phyloP scores from a whole-genome alignment of 2,113 vertebrate genomes.

The Craseonycteris thonglongyai region DNA sequence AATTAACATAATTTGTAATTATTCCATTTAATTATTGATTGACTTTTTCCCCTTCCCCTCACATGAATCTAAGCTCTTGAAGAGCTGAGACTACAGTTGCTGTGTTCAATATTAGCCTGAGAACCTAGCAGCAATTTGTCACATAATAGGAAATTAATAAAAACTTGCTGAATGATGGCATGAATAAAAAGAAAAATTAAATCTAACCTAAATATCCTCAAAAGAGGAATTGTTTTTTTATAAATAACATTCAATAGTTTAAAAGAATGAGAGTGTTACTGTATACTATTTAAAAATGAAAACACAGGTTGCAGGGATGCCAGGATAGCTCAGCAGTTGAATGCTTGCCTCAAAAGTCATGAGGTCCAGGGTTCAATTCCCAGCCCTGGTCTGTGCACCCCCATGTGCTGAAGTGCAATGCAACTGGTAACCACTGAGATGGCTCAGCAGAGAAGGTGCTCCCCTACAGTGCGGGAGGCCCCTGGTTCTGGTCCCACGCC shows the following conservation, averaged over 20 bases:
- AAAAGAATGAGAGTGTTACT: background rate
- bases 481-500: too few species aligned
- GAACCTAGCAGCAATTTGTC: background rate
- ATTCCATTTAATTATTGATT: background rate
- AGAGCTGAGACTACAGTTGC: background rate
- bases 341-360: too few species aligned
- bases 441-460: too few species aligned
- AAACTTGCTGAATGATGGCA: background rate
- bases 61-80: background rate
- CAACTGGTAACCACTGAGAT: too few species aligned
- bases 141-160: background rate
- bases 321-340: too few species aligned
- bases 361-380: too few species aligned
- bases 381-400: too few species aligned
- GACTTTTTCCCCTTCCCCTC: background rate
- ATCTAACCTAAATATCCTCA: background rate
- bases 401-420: too few species aligned
- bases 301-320: too few species aligned
- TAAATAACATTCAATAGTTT: background rate
- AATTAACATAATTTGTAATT: background rate
- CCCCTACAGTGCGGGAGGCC: too few species aligned
- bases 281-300: background rate
- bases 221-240: background rate
- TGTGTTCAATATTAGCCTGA: background rate
- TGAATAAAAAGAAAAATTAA: background rate